Evolutionary conservation across 2,888 invertebrate genomes (phyloP).

Genomic region (Lordiphosa fenestrarum): DNA sequence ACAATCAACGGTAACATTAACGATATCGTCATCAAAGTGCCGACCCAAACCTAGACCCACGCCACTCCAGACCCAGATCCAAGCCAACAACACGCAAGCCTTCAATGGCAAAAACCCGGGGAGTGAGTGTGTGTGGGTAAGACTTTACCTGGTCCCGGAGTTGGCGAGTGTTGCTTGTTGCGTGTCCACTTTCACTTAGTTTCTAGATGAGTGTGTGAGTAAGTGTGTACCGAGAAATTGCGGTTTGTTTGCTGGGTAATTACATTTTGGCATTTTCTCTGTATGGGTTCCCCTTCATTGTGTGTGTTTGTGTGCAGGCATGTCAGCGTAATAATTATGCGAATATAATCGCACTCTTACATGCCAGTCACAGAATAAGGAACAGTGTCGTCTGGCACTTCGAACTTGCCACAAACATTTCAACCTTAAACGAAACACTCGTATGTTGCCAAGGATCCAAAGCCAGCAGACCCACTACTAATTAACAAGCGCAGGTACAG

Average conservation of each 20-base stretch:
- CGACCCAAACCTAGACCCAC: conserved; percentile 29
- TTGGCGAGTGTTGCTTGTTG: conserved; percentile 64
- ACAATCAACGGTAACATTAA: conserved; percentile 69
- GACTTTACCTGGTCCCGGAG: conserved; percentile 15
- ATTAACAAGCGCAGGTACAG: conserved; percentile 70
- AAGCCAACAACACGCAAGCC: conserved; percentile 63
- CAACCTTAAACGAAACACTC: conserved; percentile 65
- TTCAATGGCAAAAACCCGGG: conserved; percentile 52
- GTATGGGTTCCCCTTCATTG: conserved; percentile 25
- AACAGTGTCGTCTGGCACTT: conserved; percentile 25
- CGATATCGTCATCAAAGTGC: conserved; percentile 71
- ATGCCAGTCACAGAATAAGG: conserved; percentile 46
- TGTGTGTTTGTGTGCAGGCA: conserved; percentile 47
- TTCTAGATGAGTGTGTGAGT: conserved; percentile 29
- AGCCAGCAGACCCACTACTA: conserved; percentile 65
- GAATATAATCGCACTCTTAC: conserved; percentile 75
- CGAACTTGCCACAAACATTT: conserved; percentile 53
- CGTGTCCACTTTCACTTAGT: conserved; percentile 75
- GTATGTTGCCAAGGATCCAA: conserved; percentile 65
- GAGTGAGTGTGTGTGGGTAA: conserved; percentile 18
- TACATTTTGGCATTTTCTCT: conserved; percentile 69
- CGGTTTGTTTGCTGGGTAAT: conserved; percentile 74
- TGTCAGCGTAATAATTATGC: conserved; percentile 76
- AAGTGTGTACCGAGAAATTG: conserved; percentile 67
- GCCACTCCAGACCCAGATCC: conserved; percentile 2